These are phyloP conservation scores for Deilephila porcellus DNA, from an alignment of 2,888 invertebrate genomes.

Conservation along the genomic window DNA sequence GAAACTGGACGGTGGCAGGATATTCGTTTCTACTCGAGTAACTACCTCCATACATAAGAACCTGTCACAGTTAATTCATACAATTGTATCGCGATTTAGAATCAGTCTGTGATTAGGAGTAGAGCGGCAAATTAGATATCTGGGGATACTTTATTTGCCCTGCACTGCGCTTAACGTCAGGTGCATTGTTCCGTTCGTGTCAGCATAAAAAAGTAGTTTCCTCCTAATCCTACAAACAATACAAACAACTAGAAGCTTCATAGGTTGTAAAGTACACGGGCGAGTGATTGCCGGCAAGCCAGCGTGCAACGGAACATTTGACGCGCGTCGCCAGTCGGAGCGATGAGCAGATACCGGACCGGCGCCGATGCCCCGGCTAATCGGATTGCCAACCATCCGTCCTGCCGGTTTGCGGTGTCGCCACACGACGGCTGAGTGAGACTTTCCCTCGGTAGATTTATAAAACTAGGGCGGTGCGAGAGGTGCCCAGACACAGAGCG, in stretches of 20 bases:
- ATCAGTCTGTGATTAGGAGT: too few species aligned
- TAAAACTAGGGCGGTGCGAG: too few species aligned
- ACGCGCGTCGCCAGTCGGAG: conserved; percentile 42
- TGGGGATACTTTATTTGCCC: too few species aligned
- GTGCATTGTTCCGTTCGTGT: too few species aligned
- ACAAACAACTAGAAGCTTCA: not conserved
- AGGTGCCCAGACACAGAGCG: too few species aligned
- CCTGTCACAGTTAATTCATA: too few species aligned
- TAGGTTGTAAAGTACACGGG: not conserved
- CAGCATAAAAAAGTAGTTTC: not conserved
- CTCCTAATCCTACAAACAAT: not conserved
- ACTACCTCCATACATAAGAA: too few species aligned
- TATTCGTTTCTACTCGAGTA: too few species aligned
- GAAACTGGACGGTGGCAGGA: too few species aligned
- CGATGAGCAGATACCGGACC: conserved; percentile 51
- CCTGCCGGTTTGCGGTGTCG: conserved; percentile 30
- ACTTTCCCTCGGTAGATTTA: not conserved
- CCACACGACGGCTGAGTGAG: not conserved
- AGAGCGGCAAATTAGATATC: too few species aligned
- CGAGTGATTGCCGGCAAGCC: not conserved
- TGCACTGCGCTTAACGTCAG: too few species aligned
- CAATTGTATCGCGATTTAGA: too few species aligned
- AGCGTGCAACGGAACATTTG: conserved; percentile 24
- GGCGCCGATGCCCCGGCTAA: conserved; percentile 52
- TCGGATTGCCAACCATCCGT: conserved; percentile 54